Evolutionary conservation across 2,113 vertebrate species (phyloP).

Genomic region (Tringa solitaria): DNA sequence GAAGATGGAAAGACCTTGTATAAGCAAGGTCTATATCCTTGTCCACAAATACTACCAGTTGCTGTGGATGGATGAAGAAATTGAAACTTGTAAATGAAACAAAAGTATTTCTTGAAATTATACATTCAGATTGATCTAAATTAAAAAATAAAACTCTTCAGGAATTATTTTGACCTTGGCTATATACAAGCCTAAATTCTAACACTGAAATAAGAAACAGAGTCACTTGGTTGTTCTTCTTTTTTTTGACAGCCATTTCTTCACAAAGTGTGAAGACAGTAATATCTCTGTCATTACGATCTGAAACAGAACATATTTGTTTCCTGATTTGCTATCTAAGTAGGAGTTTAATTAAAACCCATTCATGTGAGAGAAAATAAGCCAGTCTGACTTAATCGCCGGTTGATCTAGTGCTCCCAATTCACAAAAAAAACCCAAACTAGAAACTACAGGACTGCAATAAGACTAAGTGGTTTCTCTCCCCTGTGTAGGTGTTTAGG

Average conservation of each 20-base stretch:
- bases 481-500: background rate
- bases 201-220: background rate
- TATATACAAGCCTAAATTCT: background rate
- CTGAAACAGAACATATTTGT: slow-evolving; percentile 9
- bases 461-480: background rate
- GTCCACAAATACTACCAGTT: background rate
- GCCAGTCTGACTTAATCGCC: background rate
- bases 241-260: background rate
- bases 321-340: slow-evolving; percentile 21
- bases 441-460: background rate
- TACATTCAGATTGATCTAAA: background rate
- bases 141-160: background rate
- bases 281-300: background rate
- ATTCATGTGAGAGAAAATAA: background rate
- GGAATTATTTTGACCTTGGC: background rate
- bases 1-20: background rate
- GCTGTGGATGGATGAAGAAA: background rate
- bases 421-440: background rate
- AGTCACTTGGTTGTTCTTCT: background rate
- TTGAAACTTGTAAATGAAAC: background rate
- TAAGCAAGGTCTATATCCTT: background rate
- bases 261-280: background rate
- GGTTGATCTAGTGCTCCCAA: background rate
- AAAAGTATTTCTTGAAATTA: background rate
- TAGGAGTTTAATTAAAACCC: slow-evolving; percentile 14